phyloP scores from a whole-genome alignment of 2,113 vertebrate genomes.

The Ceyx cyanopectus region DNA sequence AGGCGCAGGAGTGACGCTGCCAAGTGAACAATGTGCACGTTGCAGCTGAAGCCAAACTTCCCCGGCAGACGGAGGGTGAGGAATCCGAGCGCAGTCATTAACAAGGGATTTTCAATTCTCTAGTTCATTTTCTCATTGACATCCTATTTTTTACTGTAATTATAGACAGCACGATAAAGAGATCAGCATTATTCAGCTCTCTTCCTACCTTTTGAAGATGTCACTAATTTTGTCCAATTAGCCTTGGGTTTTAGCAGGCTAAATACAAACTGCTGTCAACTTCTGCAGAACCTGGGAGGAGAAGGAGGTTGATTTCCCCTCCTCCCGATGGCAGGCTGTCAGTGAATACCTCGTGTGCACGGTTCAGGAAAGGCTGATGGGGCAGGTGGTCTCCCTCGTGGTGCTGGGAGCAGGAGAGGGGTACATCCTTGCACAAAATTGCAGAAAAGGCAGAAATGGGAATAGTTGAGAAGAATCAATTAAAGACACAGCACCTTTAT shows the following conservation, averaged over 20 bases:
- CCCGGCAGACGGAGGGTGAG: constrained; percentile 2
- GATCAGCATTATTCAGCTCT: constrained; percentile 3
- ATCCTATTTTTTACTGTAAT: not conserved
- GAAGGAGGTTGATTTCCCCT: not conserved
- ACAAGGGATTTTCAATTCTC: not conserved
- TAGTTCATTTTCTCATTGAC: not conserved
- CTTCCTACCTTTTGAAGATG: not conserved
- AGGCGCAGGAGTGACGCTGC: not conserved
- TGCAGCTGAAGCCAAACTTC: constrained; percentile 22
- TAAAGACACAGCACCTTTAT: not conserved
- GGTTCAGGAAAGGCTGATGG: not conserved
- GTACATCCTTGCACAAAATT: not conserved
- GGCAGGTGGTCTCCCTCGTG: not conserved
- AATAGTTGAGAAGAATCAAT: not conserved
- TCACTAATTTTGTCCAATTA: not conserved
- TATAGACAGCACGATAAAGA: not conserved
- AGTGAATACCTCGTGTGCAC: fast-evolving
- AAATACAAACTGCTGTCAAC: not conserved
- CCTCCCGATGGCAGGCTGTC: not conserved
- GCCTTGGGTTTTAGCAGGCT: not conserved
- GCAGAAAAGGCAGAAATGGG: not conserved
- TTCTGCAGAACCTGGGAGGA: not conserved
- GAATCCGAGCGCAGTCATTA: not conserved
- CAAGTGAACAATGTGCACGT: not conserved
- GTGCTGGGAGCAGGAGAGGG: not conserved